Evolutionary conservation across 2,888 invertebrate species (phyloP), one percentile per base, ranked within the genome.

Genomic region (Eilema griseolum): DNA sequence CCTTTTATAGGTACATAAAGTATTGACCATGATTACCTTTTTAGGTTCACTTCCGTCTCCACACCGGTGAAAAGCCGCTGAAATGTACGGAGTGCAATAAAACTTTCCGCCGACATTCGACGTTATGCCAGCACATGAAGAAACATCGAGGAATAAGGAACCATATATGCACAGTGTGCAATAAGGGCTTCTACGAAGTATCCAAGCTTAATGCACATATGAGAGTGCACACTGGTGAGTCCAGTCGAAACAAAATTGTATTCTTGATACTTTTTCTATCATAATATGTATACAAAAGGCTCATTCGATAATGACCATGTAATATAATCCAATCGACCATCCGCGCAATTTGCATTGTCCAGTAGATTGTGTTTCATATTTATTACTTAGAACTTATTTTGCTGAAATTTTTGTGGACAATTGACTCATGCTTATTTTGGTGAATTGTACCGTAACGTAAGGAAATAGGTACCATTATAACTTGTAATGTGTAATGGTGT

Each of bases 11-110:
- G n/a, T n/a, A 8, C 3, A 16, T 46, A 12, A 26, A 59, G 14
- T 26, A 28, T n/a, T n/a, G 46, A n/a, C 28, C 28, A 16, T 52
- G 12, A 28, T 97, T 94, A 57, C 96, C 96, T 96, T 96, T 97
- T 77, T 66, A 95, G 95, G 95, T 95, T 0, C 95, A 95, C 76
- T 95, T 95, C 85, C 90, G 95, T 0, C 86, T 95, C 67, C 95
- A 95, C 84, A 95, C 95, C 0, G 95, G 95, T 23, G 95, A 95
- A 82, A 95, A 95, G 81, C 95, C 95, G 0, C 86, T 95, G 0
- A 95, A 94, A 71, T 95, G 95, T 75, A 83, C 89, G 0, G 95
- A 95, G 76, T 95, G 95, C 84, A 92, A 93, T 85, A 95, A 95
- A 81, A 92, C 94, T 5, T 95, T 95, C 90, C 89, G 95, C 0